These are phyloP conservation scores for Dascillus cervinus DNA, from an alignment of 2,888 invertebrate species.

Conservation along the genomic window DNA sequence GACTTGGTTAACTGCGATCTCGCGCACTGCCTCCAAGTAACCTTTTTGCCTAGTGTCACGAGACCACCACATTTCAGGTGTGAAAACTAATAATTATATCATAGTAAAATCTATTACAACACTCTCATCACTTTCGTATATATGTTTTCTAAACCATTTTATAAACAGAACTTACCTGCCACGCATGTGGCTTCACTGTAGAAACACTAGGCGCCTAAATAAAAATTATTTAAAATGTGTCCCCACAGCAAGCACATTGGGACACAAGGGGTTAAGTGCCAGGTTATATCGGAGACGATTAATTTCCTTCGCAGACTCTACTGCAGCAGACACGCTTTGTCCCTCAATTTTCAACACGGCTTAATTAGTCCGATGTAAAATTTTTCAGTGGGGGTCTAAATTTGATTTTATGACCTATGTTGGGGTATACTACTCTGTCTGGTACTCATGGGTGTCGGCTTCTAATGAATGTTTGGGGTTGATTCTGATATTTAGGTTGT, in stretches of 20 bases:
- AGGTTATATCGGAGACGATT: too few relatives aligned
- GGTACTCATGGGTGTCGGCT: too few relatives aligned
- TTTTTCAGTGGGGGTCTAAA: too few relatives aligned
- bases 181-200: not conserved
- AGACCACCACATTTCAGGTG: slow-evolving; percentile 4
- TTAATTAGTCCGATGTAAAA: too few relatives aligned
- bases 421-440: too few relatives aligned
- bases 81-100: slow-evolving; percentile 6
- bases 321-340: too few relatives aligned
- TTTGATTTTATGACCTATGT: too few relatives aligned
- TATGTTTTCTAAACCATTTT: slow-evolving; percentile 4
- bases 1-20: not conserved
- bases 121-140: slow-evolving; percentile 3
- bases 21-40: slow-evolving; percentile 2
- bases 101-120: slow-evolving; percentile 3
- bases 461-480: too few relatives aligned
- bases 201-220: not conserved
- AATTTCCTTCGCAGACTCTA: too few relatives aligned
- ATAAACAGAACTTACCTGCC: slow-evolving; percentile 7
- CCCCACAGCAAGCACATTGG: not conserved
- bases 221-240: slow-evolving; percentile 1
- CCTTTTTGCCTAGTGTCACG: slow-evolving; percentile 5
- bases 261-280: slow-evolving; percentile 1
- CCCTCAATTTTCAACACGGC: too few relatives aligned
- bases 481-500: too few relatives aligned